Conservation (phyloP, 2,113 vertebrate genomes). For the Oenanthe oenanthe region DNA sequence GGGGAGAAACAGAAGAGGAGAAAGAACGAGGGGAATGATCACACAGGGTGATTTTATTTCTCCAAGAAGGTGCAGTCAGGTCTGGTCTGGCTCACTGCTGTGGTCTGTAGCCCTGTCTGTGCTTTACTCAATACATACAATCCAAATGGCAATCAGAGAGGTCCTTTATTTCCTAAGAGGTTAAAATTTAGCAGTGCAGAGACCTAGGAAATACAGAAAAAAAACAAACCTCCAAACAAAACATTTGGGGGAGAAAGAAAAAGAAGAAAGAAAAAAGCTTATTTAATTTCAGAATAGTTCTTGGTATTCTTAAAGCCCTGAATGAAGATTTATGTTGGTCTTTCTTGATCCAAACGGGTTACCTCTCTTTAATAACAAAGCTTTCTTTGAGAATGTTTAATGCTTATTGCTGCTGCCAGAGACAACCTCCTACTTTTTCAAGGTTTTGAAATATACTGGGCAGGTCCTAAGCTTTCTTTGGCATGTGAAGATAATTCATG, state of each 20-base stretch:
- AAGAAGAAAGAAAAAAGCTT: background rate
- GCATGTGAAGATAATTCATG: slow-evolving; percentile 36
- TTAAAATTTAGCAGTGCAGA: background rate
- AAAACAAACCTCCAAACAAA: background rate
- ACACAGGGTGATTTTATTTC: rapidly evolving
- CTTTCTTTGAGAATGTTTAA: slow-evolving; percentile 54
- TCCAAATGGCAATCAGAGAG: background rate
- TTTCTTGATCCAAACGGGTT: background rate
- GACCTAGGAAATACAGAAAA: background rate
- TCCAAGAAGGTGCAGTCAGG: background rate
- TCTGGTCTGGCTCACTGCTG: background rate
- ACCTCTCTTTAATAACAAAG: slow-evolving; percentile 45
- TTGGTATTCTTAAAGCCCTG: background rate
- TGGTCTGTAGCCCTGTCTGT: rapidly evolving
- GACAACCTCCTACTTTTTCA: slow-evolving; percentile 41
- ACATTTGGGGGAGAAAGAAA: background rate
- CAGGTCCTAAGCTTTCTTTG: slow-evolving; percentile 62
- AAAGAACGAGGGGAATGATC: rapidly evolving
- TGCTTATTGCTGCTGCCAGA: slow-evolving; percentile 52
- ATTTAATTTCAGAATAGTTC: background rate
- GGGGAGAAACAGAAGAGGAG: background rate
- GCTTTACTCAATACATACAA: background rate
- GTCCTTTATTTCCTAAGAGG: background rate
- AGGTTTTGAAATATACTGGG: slow-evolving; percentile 56
- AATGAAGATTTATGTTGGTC: slow-evolving; percentile 49